Evolutionary conservation across 2,888 invertebrate genomes (phyloP), one percentile per base, ranked within the genome.

Genomic region (Parasteatoda lunata): DNA sequence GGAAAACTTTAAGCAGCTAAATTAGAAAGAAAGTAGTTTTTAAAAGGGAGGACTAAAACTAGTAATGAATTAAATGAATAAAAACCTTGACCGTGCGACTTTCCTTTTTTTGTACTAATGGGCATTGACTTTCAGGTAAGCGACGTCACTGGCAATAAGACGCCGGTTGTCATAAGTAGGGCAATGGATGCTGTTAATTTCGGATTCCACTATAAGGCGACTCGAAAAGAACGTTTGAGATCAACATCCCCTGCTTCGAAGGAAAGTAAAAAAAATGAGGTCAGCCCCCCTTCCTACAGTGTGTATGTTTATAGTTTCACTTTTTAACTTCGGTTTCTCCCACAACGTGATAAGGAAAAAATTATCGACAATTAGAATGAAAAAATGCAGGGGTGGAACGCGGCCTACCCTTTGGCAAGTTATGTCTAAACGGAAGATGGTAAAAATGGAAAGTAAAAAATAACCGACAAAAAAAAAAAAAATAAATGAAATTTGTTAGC

Each of bases 221-320:
- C n/a, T 30, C 30, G 7, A 9, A 9, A 30, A n/a, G 59, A 59
- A 59, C n/a, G 66, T 68, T 68, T 30, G 75, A 30, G 81, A 75
- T 75, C 81, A 73, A 73, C 75, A 76, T 47, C 75, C 81, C 66
- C 65, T 68, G 52, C 77, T 66, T 68, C 54, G 69, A 77, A 86
- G 80, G 85, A 81, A 86, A 86, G 80, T 80, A 80, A 86, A 30
- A n/a, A 30, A 86, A 86, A 66, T 68, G 66, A 70, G 85, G 80
- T 81, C 59, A 69, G 66, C 45, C n/a, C 77, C 30, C 51, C 8
- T 59, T 45, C 8, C 13, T 77, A 49, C 15, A 54, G 48, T 66
- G 49, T 72, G 76, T 86, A 66, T 49, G 65, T 45, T 76, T 76
- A 54, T 30, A 66, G 68, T 54, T 69, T 48, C 30, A 52, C n/a